Base-by-base conservation (phyloP, 2,113 vertebrate species). In the Turdus rufiventris region DNA sequence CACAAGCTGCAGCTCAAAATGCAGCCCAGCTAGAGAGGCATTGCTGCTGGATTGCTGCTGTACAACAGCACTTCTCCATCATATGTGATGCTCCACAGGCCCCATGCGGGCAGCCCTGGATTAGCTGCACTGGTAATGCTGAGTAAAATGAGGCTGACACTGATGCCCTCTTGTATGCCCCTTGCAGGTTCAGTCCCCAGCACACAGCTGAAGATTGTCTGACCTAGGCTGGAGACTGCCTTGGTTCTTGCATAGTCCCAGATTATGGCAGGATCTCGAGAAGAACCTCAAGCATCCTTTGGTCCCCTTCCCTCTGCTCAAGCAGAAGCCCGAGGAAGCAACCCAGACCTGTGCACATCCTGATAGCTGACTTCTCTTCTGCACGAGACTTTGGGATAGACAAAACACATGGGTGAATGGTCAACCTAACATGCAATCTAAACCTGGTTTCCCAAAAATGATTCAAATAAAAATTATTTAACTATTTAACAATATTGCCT, bases 361-460 rank as follows among this genome's bases (percentile, higher is more conserved):
- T 42, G 34, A 20, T 13, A 28, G 53, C 16, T 56, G 50, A 19
- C 28, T 78, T 61, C 25, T 34, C 10, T 47, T 62, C 79, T 80
- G 60, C n/a, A 25, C 68, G 31, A 0, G 4, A 3, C 10, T 36
- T 15, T 0, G 1, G 36, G 24, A 18, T 0, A 68, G 51, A 31
- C 60, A 53, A 76, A 78, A 26, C 25, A 48, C 51, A 3, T 5
- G 42, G 38, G 16, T 43, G 43, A 63, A n/a, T 2, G 21, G 26
- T 18, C 36, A 48, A 38, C 20, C 9, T 48, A 38, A 54, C 6
- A 2, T 9, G 54, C 7, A 24, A 48, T 23, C 47, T 48, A 24
- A 48, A 4, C 33, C 40, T n/a, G 43, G 15, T 17, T 72, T 60
- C 68, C 45, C 38, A 38, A 38, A 38, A 38, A 38, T 9, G 10